Percentiles rank a stretch among this genome's conserved stretches.
These are phyloP conservation scores for Chrysocyon brachyurus DNA, from an alignment of 2,797 vertebrate genomes.

Conservation along the genomic window DNA sequence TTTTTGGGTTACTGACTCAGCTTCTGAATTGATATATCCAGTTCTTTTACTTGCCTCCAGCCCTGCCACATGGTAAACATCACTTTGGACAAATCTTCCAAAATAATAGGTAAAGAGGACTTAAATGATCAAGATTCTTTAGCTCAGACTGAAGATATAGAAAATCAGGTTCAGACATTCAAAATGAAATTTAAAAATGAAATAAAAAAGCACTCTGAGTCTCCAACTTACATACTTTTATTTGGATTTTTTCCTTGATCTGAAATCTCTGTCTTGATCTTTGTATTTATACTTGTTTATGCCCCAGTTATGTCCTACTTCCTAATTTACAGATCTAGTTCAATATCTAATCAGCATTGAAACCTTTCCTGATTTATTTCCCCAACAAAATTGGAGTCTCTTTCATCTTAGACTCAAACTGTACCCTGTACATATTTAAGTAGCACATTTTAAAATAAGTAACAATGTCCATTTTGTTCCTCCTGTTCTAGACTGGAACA, in stretches of 20 bases:
- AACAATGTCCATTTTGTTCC: neutral
- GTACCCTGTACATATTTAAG: neutral
- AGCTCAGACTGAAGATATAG: neutral
- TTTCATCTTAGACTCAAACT: neutral
- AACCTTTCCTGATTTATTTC: neutral
- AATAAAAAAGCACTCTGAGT: neutral
- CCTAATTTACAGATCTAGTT: neutral
- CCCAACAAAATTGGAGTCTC: neutral
- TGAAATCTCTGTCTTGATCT: neutral
- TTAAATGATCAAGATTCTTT: neutral
- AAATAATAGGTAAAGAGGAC: neutral
- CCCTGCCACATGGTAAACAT: neutral
- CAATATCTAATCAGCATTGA: neutral
- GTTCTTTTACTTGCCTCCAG: neutral
- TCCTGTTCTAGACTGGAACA: neutral
- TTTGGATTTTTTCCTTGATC: neutral
- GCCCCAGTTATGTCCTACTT: neutral
- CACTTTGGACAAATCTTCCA: neutral
- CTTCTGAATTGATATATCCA: neutral
- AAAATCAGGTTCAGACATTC: neutral
- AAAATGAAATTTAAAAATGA: neutral
- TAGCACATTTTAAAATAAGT: neutral
- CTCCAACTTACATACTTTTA: neutral
- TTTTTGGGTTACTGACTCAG: neutral
- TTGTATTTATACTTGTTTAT: neutral